These are phyloP conservation scores for Microctenopoma steveboyesi DNA, from an alignment of 2,797 vertebrate species.

Conservation along the genomic window DNA sequence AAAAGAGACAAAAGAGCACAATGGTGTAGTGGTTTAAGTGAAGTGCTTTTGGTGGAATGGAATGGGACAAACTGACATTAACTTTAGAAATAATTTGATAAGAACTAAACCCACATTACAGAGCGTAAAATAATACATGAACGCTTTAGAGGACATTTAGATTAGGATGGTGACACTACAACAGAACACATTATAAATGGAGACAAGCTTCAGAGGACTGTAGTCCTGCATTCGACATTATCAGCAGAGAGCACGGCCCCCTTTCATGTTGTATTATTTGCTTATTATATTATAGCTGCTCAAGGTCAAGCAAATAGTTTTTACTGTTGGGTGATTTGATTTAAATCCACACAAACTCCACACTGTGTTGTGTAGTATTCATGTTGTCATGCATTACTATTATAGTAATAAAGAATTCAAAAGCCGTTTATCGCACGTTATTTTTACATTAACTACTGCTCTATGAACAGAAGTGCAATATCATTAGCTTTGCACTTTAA, in stretches of 20 bases:
- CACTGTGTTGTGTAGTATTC: no score
- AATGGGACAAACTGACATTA: slow-evolving; percentile 51
- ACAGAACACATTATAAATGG: slow-evolving; percentile 1
- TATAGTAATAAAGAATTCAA: no score
- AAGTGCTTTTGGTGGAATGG: slow-evolving; percentile 53
- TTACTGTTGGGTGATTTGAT: no score
- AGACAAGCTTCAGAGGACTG: slow-evolving; percentile 10
- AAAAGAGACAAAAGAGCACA: slow-evolving; percentile 72
- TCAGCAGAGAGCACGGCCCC: not conserved
- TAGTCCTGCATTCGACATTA: no score
- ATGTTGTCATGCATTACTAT: no score
- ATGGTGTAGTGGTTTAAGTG: slow-evolving; percentile 54
- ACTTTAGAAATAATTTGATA: slow-evolving; percentile 49
- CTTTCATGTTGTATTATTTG: not conserved
- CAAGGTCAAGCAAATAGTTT: no score
- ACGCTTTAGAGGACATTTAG: slow-evolving; percentile 20
- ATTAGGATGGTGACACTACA: slow-evolving; percentile 2
- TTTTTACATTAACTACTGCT: no score
- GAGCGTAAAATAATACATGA: slow-evolving; percentile 4
- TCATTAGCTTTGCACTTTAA: no score
- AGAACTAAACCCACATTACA: slow-evolving; percentile 41
- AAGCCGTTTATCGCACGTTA: no score
- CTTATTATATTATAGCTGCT: no score
- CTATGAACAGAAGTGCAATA: no score
- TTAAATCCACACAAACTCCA: no score